Conservation (phyloP, 2,113 vertebrate genomes). For the Pygoscelis adeliae region DNA sequence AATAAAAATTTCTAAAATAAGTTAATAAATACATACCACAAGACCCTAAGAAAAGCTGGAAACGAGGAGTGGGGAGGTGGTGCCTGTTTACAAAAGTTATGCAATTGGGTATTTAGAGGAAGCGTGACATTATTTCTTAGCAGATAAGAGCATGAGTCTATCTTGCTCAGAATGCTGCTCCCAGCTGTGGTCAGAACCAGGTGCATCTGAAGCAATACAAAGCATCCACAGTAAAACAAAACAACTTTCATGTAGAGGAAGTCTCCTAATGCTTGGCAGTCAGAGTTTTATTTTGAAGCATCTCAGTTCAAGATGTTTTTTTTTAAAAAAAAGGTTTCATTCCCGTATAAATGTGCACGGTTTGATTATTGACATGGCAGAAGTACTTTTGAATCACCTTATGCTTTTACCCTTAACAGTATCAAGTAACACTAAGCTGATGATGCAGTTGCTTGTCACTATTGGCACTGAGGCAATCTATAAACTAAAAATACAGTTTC, state of each 20-base stretch:
- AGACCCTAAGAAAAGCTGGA: not conserved
- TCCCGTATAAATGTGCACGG: not conserved
- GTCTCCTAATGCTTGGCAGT: not conserved
- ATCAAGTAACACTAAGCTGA: not conserved
- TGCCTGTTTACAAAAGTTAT: not conserved
- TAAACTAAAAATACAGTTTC: not conserved
- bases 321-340: not conserved
- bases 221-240: not conserved
- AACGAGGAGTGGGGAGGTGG: fast-evolving
- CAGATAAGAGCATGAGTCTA: not conserved
- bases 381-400: not conserved
- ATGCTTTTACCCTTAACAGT: not conserved
- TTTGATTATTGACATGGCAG: not conserved
- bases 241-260: not conserved
- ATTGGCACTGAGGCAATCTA: not conserved
- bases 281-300: not conserved
- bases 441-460: not conserved
- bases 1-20: not conserved
- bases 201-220: not conserved
- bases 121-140: not conserved
- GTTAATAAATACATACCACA: not conserved
- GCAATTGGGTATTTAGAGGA: not conserved
- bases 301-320: not conserved
- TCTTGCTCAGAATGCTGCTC: not conserved
- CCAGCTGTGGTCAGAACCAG: not conserved